These are phyloP conservation scores for Bacillus rossius DNA, from an alignment of 1,140 invertebrate species.

Conservation along the genomic window DNA sequence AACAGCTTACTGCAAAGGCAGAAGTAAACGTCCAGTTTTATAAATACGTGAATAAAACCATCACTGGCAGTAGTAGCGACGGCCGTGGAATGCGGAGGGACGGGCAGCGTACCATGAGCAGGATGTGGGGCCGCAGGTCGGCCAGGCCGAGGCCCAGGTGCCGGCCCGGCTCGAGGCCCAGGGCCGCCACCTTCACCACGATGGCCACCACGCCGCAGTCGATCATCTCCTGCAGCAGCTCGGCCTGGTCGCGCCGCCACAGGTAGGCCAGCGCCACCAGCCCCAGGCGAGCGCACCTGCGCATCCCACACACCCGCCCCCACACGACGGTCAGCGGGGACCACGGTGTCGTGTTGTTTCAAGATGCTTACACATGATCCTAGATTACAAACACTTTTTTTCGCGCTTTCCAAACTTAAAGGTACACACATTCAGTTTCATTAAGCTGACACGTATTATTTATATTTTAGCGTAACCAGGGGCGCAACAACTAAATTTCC, in stretches of 20 bases:
- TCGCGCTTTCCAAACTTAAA: no score
- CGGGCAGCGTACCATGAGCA: constrained; percentile 83
- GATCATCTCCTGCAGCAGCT: constrained; percentile 97
- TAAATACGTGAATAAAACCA: no score
- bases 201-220: constrained; percentile 87
- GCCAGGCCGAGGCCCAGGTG: constrained; percentile 85
- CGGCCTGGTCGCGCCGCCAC: constrained; percentile 90
- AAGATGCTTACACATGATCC: not conserved
- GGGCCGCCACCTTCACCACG: constrained; percentile 92
- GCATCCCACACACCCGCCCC: constrained; percentile 19
- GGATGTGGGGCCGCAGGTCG: constrained; percentile 79
- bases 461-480: no score
- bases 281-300: constrained; percentile 84
- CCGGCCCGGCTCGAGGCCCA: constrained; percentile 78
- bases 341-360: no score
- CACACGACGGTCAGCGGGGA: not conserved
- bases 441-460: no score
- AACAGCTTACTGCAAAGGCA: no score
- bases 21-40: no score
- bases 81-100: no score
- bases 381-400: not conserved
- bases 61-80: no score
- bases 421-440: no score
- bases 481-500: no score
- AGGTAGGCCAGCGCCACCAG: constrained; percentile 87